Evolutionary conservation across 2,888 invertebrate genomes (phyloP).

Genomic region (Drosophila falleni): DNA sequence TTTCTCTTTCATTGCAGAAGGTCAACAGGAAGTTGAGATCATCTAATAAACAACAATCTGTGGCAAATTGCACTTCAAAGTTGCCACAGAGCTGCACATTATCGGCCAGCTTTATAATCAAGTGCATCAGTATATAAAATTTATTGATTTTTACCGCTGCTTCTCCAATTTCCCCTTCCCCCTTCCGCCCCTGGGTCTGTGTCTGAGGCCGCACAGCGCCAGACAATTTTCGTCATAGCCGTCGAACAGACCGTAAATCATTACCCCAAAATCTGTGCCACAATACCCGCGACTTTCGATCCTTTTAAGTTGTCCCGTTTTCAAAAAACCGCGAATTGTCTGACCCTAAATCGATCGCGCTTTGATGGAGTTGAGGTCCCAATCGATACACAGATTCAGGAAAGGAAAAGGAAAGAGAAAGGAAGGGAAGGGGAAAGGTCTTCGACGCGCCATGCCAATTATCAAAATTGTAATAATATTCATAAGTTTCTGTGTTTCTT

Average conservation of each 20-base stretch:
- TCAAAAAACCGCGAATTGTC: conserved; percentile 40
- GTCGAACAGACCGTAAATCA: conserved; percentile 71
- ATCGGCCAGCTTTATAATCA: conserved; percentile 70
- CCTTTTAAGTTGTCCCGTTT: conserved; percentile 52
- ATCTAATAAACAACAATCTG: conserved; percentile 67
- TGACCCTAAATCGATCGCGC: conserved; percentile 58
- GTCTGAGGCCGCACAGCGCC: conserved; percentile 42
- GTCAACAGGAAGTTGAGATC: conserved; percentile 66
- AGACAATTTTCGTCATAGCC: conserved; percentile 60
- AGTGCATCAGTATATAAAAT: conserved; percentile 66
- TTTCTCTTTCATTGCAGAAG: conserved; percentile 5
- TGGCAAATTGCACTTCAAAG: conserved; percentile 56
- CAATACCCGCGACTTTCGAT: conserved; percentile 28
- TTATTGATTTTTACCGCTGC: conserved; percentile 69
- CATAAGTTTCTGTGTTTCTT: conserved; percentile 38
- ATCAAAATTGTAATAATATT: conserved; percentile 84
- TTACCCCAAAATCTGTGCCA: conserved; percentile 42
- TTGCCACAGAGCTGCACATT: conserved; percentile 54
- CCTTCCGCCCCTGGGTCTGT: background rate
- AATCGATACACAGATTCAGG: conserved; percentile 5
- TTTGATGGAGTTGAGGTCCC: conserved; percentile 19
- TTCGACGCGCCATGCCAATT: conserved; percentile 73
- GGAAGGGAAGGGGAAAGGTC: conserved; percentile 36
- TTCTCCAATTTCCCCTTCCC: background rate
- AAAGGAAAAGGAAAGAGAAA: conserved; percentile 21